These are phyloP conservation scores for Tetranychus truncatus DNA, from an alignment of 2,888 invertebrate species.

Conservation along the genomic window DNA sequence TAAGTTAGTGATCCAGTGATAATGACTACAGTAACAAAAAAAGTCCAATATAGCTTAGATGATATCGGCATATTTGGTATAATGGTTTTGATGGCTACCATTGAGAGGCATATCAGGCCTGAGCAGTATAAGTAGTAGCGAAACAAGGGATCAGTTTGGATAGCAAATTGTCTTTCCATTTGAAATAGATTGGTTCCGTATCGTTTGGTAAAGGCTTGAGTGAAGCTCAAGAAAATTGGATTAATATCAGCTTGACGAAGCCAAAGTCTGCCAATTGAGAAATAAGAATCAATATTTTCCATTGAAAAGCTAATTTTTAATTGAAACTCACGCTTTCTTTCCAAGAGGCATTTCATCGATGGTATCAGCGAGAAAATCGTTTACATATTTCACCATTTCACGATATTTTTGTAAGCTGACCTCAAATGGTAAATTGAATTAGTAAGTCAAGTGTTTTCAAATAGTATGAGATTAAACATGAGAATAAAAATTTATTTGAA, in stretches of 20 bases:
- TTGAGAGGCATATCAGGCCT: slow-evolving; percentile 39
- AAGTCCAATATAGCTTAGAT: slow-evolving; percentile 13
- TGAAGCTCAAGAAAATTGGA: slow-evolving; percentile 14
- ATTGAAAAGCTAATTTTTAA: slow-evolving; percentile 20
- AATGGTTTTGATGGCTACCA: slow-evolving; percentile 38
- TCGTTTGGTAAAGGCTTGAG: neutral
- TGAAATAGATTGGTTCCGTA: neutral
- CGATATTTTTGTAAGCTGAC: slow-evolving; percentile 27
- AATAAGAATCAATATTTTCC: slow-evolving; percentile 7
- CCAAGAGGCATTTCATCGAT: slow-evolving; percentile 67
- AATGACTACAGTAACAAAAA: slow-evolving; percentile 13
- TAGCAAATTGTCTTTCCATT: slow-evolving; percentile 18
- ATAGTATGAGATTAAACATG: neutral
- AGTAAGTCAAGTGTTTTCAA: neutral
- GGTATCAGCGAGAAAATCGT: slow-evolving; percentile 57
- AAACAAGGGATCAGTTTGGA: slow-evolving; percentile 52
- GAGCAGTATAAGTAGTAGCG: slow-evolving; percentile 55
- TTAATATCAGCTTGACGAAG: slow-evolving; percentile 38
- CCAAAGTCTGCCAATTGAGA: slow-evolving; percentile 44
- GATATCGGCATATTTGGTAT: slow-evolving; percentile 13
- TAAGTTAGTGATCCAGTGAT: slow-evolving; percentile 14
- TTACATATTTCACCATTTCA: slow-evolving; percentile 34
- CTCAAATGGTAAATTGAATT: neutral
- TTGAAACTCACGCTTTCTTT: slow-evolving; percentile 38
- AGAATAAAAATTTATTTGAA: neutral